phyloP scores from a whole-genome alignment of 2,888 invertebrate genomes.

The Parapristionchus giblindavisi region DNA sequence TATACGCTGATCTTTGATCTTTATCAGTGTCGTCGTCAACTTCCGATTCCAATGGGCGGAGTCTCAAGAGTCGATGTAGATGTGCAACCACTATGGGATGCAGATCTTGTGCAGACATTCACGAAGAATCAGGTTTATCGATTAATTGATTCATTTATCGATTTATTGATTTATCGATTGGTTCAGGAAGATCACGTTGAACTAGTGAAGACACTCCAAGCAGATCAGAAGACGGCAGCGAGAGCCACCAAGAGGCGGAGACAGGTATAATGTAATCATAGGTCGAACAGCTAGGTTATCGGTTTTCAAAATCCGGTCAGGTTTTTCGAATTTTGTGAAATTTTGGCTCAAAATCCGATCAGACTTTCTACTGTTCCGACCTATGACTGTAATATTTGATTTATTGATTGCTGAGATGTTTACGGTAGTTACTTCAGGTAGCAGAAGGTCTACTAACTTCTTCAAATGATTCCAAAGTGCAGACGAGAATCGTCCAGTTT shows the following conservation, averaged over 20 bases:
- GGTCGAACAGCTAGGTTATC: neutral
- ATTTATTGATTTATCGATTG: neutral
- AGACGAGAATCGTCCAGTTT: constrained; percentile 62
- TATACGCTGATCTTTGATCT: neutral
- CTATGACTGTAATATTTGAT: neutral
- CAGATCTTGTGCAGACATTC: constrained; percentile 43
- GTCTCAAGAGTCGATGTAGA: constrained; percentile 40
- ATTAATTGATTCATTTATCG: neutral
- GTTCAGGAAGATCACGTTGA: constrained; percentile 44
- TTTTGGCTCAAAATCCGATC: neutral
- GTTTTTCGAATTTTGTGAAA: neutral
- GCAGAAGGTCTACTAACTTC: constrained; percentile 45
- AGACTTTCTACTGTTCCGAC: neutral
- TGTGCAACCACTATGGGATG: constrained; percentile 48
- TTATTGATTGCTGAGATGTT: too few relatives aligned
- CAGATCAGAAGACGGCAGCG: constrained; percentile 60
- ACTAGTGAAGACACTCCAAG: constrained; percentile 51
- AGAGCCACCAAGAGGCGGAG: constrained; percentile 54
- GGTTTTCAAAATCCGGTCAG: neutral
- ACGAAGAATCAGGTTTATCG: constrained; percentile 39
- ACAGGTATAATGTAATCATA: constrained; percentile 19
- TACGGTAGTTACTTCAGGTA: constrained; percentile 40
- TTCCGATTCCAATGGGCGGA: constrained; percentile 19
- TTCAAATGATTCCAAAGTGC: constrained; percentile 49
- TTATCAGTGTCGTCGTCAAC: constrained; percentile 33